phyloP scores from a whole-genome alignment of 2,797 vertebrate genomes.

The Gadopsis marmoratus region DNA sequence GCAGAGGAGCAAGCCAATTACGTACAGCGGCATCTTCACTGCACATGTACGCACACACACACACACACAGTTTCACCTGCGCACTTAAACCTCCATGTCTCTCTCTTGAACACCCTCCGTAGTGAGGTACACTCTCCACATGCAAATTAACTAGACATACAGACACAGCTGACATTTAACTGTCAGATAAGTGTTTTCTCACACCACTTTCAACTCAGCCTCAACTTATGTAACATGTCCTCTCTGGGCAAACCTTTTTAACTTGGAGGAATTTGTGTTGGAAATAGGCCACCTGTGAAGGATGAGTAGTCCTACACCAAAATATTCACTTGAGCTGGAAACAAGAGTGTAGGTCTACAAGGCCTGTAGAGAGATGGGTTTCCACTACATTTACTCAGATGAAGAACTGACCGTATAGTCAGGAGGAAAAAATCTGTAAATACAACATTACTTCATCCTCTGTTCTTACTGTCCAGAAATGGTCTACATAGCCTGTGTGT shows the following conservation, averaged over 20 bases:
- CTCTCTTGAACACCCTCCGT: constrained; percentile 8
- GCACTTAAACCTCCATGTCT: constrained; percentile 13
- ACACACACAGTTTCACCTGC: constrained; percentile 18
- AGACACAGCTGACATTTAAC: constrained; percentile 47
- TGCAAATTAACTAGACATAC: constrained; percentile 39
- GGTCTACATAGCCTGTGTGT: background rate
- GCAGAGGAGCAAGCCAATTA: constrained; percentile 63
- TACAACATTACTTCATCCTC: background rate
- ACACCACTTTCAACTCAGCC: background rate
- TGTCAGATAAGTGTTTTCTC: constrained; percentile 18
- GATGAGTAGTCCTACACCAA: constrained; percentile 8
- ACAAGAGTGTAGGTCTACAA: background rate
- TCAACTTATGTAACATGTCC: constrained; percentile 50
- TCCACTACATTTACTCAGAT: background rate
- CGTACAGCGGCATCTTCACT: constrained; percentile 23
- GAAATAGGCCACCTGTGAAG: constrained; percentile 32
- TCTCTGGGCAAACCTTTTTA: constrained; percentile 26
- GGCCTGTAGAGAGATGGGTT: background rate
- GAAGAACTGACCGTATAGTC: background rate
- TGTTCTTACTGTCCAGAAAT: background rate
- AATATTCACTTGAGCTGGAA: constrained; percentile 30
- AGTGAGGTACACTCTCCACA: constrained; percentile 26
- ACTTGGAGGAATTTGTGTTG: constrained; percentile 35
- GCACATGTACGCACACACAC: background rate
- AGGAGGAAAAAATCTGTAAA: background rate